phyloP scores from a whole-genome alignment of 1,140 invertebrate species.

The Ctenoplectra terminalis region DNA sequence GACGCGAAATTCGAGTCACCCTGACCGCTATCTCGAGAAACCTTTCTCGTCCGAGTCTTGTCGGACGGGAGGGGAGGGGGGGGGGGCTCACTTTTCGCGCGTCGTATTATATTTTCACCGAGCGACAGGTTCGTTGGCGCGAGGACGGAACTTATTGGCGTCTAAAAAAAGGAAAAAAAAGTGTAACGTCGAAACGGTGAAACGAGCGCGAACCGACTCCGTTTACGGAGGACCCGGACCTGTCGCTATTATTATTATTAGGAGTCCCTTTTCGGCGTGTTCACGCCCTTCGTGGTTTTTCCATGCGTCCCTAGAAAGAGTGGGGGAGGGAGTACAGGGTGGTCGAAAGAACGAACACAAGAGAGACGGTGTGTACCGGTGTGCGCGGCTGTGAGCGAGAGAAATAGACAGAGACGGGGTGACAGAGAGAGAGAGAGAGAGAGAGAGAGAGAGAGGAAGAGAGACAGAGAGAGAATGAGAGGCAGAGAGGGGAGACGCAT shows the following conservation, averaged over 20 bases:
- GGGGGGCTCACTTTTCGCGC: no score
- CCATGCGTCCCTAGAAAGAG: constrained; percentile 35
- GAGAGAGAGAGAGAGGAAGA: constrained; percentile 32
- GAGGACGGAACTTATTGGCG: neutral
- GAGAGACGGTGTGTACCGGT: constrained; percentile 4
- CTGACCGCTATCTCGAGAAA: constrained; percentile 25
- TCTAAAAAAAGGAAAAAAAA: neutral
- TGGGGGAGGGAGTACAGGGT: constrained; percentile 31
- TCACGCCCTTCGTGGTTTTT: constrained; percentile 69
- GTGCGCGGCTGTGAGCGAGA: neutral
- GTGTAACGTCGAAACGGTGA: neutral
- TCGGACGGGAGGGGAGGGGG: neutral
- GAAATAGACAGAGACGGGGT: constrained; percentile 30
- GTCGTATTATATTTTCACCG: neutral
- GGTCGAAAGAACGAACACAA: constrained; percentile 40
- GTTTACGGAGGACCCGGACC: neutral
- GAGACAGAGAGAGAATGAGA: neutral
- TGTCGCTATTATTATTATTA: constrained; percentile 46
- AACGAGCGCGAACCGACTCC: neutral
- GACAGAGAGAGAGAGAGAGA: neutral
- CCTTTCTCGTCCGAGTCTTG: neutral
- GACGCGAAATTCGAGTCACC: constrained; percentile 18
- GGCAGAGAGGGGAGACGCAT: constrained; percentile 71
- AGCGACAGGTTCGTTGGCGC: neutral
- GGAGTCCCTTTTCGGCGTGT: constrained; percentile 56